Conservation (phyloP, 2,888 invertebrate genomes). For the Xestia ashworthii region DNA sequence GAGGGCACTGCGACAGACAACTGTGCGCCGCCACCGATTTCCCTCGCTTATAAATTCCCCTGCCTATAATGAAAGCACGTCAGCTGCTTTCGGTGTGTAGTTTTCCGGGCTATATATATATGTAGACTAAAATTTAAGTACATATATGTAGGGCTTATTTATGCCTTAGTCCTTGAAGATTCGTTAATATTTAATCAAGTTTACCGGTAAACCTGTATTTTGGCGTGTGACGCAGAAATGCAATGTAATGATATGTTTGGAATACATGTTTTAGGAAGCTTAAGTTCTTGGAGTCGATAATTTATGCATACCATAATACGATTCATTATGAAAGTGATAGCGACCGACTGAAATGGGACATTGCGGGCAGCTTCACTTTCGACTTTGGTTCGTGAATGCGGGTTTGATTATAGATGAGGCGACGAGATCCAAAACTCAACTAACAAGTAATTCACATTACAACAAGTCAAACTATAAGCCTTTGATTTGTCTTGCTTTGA, state of each 20-base stretch:
- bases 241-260: constrained; percentile 24
- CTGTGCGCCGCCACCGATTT: constrained; percentile 78
- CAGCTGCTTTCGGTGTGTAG: constrained; percentile 81
- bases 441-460: not conserved
- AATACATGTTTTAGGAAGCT: constrained; percentile 20
- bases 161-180: constrained; percentile 47
- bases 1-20: constrained; percentile 76
- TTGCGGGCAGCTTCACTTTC: constrained; percentile 17
- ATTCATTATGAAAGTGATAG: constrained; percentile 18
- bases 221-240: constrained; percentile 42
- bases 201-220: constrained; percentile 31
- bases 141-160: constrained; percentile 18
- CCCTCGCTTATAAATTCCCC: constrained; percentile 84
- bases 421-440: not conserved
- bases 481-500: not conserved
- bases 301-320: constrained; percentile 7
- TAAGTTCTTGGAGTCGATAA: not conserved
- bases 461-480: not conserved
- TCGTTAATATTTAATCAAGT: constrained; percentile 49
- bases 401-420: constrained; percentile 30
- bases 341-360: constrained; percentile 16
- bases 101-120: constrained; percentile 78
- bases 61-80: constrained; percentile 79
- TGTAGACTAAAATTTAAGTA: constrained; percentile 41
- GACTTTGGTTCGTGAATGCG: constrained; percentile 25